phyloP scores from a whole-genome alignment of 23 tunicate genomes.

The Ascidia mentula region DNA sequence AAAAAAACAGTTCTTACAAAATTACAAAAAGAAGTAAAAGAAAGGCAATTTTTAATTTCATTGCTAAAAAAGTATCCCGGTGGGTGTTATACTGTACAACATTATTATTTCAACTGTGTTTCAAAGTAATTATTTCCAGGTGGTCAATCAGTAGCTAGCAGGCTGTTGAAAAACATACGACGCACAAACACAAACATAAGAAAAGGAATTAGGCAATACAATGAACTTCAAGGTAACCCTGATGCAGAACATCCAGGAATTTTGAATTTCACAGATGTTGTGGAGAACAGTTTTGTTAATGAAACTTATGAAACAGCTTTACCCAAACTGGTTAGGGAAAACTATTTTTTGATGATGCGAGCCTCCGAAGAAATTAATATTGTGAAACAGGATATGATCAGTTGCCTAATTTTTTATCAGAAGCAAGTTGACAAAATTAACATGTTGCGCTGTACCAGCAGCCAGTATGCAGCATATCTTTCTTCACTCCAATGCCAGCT shows the following conservation, averaged over 20 bases:
- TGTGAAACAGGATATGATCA: background rate
- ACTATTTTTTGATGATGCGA: background rate
- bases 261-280: too few relatives aligned
- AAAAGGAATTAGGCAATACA: background rate
- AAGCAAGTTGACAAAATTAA: background rate
- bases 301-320: too few relatives aligned
- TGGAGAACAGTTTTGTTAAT: too few relatives aligned
- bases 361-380: background rate
- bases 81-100: background rate
- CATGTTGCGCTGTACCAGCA: background rate
- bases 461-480: too few relatives aligned
- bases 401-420: background rate
- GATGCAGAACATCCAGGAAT: too few relatives aligned
- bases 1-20: background rate
- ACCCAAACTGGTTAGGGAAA: too few relatives aligned
- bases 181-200: background rate
- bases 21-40: background rate
- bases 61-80: background rate
- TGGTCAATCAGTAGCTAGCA: background rate
- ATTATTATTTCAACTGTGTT: background rate
- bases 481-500: too few relatives aligned
- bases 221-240: too few relatives aligned
- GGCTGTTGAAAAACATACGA: background rate
- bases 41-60: background rate
- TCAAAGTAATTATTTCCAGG: background rate